Conservation (phyloP, 1,140 invertebrate species). For the Zaprionus taronus region DNA sequence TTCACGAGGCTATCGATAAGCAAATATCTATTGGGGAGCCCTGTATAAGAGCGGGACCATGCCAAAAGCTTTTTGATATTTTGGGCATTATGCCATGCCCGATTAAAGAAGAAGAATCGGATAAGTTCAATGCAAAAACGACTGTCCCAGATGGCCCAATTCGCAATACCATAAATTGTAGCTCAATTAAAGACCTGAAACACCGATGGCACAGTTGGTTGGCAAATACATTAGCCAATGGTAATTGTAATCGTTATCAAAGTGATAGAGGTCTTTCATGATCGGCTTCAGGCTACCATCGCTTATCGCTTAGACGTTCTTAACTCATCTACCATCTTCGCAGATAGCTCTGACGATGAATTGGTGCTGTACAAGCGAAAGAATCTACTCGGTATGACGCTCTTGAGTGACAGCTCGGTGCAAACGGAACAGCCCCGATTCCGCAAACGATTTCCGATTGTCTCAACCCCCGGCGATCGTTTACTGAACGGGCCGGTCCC, state of each 20-base stretch:
- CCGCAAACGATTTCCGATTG: neutral
- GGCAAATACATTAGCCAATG: constrained; percentile 33
- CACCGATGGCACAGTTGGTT: constrained; percentile 57
- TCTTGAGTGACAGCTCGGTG: constrained; percentile 6
- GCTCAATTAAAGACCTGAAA: neutral
- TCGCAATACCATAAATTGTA: neutral
- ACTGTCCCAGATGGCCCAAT: neutral
- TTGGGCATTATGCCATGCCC: constrained; percentile 44
- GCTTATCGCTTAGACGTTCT: neutral
- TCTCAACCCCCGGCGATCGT: neutral
- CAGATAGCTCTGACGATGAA: constrained; percentile 70
- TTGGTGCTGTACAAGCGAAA: constrained; percentile 35
- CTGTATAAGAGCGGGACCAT: constrained; percentile 28
- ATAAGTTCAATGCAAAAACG: neutral
- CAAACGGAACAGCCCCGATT: constrained; percentile 68
- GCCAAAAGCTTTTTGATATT: constrained; percentile 60
- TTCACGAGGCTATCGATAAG: constrained; percentile 53
- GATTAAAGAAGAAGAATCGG: constrained; percentile 6
- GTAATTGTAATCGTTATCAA: constrained; percentile 27
- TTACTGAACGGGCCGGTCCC: constrained; percentile 20
- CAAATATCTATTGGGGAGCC: constrained; percentile 14
- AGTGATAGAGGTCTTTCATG: neutral
- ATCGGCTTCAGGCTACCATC: no score
- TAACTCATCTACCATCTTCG: neutral
- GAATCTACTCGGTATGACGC: neutral